Evolutionary conservation across 2,113 vertebrate genomes (phyloP).

Genomic region (Oceanites oceanicus): DNA sequence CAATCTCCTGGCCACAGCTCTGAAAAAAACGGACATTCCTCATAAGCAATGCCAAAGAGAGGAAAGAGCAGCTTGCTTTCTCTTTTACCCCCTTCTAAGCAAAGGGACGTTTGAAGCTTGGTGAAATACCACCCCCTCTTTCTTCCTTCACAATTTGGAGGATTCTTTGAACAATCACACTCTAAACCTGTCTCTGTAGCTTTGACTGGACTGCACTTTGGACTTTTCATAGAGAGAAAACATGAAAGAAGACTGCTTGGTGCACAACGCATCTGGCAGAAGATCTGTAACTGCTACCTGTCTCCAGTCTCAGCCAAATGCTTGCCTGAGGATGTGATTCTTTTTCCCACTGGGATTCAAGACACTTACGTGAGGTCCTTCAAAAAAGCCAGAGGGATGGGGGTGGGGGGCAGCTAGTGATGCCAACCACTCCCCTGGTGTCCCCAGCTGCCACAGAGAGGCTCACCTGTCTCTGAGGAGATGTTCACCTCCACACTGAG

Average conservation of each 20-base stretch:
- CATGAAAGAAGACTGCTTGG: not conserved
- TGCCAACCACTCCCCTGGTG: not conserved
- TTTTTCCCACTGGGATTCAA: not conserved
- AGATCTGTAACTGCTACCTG: not conserved
- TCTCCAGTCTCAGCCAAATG: not conserved
- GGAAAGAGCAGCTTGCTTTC: not conserved
- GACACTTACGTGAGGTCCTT: not conserved
- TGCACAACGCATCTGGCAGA: not conserved
- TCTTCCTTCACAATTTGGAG: not conserved
- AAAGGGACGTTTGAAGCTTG: not conserved
- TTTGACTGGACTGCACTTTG: not conserved
- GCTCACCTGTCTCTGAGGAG: constrained; percentile 93
- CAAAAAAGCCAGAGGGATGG: not conserved
- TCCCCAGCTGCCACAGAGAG: not conserved
- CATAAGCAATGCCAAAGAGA: not conserved
- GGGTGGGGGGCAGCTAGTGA: not conserved
- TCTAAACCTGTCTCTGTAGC: not conserved
- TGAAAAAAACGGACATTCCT: not conserved
- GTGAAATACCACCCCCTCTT: not conserved
- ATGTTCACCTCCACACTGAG: constrained; percentile 96
- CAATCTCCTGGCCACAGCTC: not conserved
- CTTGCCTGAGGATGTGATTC: not conserved
- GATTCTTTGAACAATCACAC: not conserved
- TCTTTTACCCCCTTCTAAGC: not conserved
- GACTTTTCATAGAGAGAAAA: not conserved